Evolutionary conservation across 2,113 vertebrate genomes (phyloP).

Genomic region (Macquaria australasica): DNA sequence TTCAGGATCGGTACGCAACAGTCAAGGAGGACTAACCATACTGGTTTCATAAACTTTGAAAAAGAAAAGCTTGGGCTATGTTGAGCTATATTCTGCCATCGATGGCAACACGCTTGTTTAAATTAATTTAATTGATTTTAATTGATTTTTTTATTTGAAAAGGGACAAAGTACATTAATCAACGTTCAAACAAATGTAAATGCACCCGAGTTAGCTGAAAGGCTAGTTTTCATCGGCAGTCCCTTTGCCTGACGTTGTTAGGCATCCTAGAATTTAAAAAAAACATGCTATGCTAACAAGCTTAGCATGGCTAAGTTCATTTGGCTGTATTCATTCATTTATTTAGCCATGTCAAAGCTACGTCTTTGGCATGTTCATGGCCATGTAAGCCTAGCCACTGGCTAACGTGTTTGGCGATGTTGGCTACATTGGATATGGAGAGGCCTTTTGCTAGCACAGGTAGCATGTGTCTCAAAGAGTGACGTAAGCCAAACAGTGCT

Average conservation of each 20-base stretch:
- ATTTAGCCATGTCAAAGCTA: no score
- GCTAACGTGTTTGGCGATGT: neutral
- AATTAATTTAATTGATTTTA: no score
- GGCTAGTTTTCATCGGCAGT: no score
- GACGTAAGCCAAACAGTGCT: neutral
- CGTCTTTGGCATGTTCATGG: neutral
- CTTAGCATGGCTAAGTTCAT: no score
- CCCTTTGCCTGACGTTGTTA: no score
- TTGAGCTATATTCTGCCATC: neutral
- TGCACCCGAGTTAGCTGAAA: no score
- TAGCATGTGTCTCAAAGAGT: neutral
- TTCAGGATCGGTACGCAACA: conserved; percentile 90
- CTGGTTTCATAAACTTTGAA: neutral
- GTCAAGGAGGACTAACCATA: conserved; percentile 57
- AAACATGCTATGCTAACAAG: no score
- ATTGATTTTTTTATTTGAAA: no score
- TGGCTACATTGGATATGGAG: neutral
- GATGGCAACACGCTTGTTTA: neutral
- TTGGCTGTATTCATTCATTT: no score
- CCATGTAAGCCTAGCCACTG: neutral
- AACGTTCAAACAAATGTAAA: no score
- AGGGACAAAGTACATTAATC: no score
- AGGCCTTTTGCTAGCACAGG: neutral
- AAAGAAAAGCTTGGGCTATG: neutral
- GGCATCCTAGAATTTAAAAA: no score